phyloP scores from a whole-genome alignment of 2,888 invertebrate species.

The Odontomyia ornata region DNA sequence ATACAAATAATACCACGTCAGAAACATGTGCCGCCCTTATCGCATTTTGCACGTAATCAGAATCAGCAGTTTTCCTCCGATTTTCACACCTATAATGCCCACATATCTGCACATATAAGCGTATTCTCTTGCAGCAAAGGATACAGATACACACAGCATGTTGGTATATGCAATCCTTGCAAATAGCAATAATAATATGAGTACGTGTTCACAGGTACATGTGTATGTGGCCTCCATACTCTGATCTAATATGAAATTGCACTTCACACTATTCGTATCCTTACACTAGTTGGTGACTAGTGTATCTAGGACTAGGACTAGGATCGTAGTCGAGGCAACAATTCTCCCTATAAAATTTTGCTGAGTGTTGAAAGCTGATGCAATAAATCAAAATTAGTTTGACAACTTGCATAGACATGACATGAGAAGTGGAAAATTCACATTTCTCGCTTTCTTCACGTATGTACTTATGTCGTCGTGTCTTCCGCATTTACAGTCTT shows the following conservation, averaged over 20 bases:
- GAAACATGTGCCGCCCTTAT: not conserved
- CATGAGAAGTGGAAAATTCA: slow-evolving; percentile 4
- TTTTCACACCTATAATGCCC: not conserved
- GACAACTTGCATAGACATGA: slow-evolving; percentile 41
- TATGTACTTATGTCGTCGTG: not conserved
- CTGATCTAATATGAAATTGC: slow-evolving; percentile 13
- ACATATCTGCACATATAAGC: not conserved
- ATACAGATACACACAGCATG: not conserved
- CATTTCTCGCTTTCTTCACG: not conserved
- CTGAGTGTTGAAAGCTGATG: slow-evolving; percentile 35
- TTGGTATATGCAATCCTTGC: not conserved
- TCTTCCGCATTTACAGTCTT: not conserved
- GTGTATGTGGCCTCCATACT: slow-evolving; percentile 15
- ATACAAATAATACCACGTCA: no score
- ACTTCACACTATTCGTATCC: not conserved
- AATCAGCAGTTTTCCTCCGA: slow-evolving; percentile 19
- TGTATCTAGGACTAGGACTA: not conserved
- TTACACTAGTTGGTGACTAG: not conserved
- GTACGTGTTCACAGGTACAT: not conserved
- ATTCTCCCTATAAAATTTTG: not conserved
- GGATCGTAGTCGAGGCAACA: not conserved
- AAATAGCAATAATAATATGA: not conserved
- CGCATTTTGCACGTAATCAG: slow-evolving; percentile 27
- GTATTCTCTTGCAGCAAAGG: not conserved
- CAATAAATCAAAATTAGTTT: slow-evolving; percentile 44